Percentiles rank a stretch among this genome's conserved stretches.
phyloP scores from a whole-genome alignment of 2,113 vertebrate genomes.

The Nothobranchius furzeri region DNA sequence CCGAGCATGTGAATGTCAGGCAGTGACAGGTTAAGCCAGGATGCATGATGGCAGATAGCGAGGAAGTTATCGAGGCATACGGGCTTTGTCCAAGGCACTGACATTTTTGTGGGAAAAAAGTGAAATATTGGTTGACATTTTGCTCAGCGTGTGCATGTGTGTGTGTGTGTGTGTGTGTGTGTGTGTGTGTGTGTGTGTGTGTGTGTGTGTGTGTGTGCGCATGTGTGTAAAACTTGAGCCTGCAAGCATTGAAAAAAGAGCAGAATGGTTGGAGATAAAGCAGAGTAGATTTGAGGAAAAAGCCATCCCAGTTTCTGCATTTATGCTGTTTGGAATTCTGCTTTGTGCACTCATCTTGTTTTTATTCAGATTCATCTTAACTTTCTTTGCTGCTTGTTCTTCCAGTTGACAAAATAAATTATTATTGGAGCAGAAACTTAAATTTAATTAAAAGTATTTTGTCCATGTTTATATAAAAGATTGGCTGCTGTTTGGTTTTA shows the following conservation, averaged over 20 bases:
- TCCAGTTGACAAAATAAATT: too few relatives aligned
- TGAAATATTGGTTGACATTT: constrained; percentile 74
- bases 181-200: neutral
- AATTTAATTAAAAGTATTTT: too few relatives aligned
- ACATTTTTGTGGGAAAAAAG: constrained; percentile 67
- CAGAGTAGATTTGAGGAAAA: too few relatives aligned
- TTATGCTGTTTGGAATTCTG: too few relatives aligned
- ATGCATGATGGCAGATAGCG: constrained; percentile 22
- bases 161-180: neutral
- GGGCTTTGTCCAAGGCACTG: constrained; percentile 58
- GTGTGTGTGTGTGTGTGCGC: neutral
- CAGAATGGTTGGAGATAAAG: constrained; percentile 17
- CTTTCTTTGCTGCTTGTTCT: too few relatives aligned
- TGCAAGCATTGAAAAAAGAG: constrained; percentile 30
- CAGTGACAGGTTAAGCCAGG: constrained; percentile 42
- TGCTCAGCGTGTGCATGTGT: constrained; percentile 9
- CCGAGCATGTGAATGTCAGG: constrained; percentile 56
- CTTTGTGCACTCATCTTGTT: too few relatives aligned
- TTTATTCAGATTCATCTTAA: too few relatives aligned
- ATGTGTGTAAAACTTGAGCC: constrained; percentile 17
- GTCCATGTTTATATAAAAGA: too few relatives aligned
- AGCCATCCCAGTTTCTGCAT: neutral
- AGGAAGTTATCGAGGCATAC: constrained; percentile 1
- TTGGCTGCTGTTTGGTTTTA: too few relatives aligned
- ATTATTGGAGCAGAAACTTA: too few relatives aligned